These are phyloP conservation scores for Oryzias melastigma DNA, from an alignment of 2,113 vertebrate species.

Conservation along the genomic window DNA sequence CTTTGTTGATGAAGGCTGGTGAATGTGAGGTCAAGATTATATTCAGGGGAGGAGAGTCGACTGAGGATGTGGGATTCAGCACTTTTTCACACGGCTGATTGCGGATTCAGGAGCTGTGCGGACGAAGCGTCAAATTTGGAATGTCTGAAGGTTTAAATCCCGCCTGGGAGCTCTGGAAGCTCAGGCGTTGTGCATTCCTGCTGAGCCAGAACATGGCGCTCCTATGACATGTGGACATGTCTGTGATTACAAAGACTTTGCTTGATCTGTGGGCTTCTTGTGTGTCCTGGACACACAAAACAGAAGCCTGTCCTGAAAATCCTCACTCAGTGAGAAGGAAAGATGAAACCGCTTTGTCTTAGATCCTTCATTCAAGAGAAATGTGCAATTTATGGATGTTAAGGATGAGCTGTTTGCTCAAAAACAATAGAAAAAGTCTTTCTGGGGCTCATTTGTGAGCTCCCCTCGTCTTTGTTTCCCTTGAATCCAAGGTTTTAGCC, in stretches of 20 bases:
- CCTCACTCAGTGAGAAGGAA: neutral
- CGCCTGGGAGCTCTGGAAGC: slow-evolving; percentile 40
- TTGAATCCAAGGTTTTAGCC: slow-evolving; percentile 56
- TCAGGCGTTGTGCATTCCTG: slow-evolving; percentile 17
- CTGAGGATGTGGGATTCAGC: slow-evolving; percentile 24
- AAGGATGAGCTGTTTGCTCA: too few relatives aligned
- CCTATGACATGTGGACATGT: slow-evolving; percentile 19
- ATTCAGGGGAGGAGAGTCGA: slow-evolving; percentile 23
- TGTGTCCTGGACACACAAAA: slow-evolving; percentile 10
- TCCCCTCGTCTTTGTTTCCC: slow-evolving; percentile 59
- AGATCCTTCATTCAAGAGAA: too few relatives aligned
- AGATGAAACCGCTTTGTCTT: too few relatives aligned
- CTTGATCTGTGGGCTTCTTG: slow-evolving; percentile 12
- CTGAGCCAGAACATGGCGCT: slow-evolving; percentile 27
- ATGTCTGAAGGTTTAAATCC: slow-evolving; percentile 26
- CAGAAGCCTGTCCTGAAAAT: neutral
- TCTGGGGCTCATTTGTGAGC: too few relatives aligned
- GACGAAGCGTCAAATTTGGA: slow-evolving; percentile 16
- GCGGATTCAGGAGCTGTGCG: slow-evolving; percentile 15
- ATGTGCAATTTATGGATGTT: too few relatives aligned
- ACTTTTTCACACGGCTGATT: slow-evolving; percentile 14
- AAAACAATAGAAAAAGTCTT: too few relatives aligned
- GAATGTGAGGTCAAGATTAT: slow-evolving; percentile 40
- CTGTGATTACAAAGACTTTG: slow-evolving; percentile 30
- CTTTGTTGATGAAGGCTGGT: slow-evolving; percentile 31